phyloP scores from a whole-genome alignment of 1,140 invertebrate genomes.

The Arion vulgaris region DNA sequence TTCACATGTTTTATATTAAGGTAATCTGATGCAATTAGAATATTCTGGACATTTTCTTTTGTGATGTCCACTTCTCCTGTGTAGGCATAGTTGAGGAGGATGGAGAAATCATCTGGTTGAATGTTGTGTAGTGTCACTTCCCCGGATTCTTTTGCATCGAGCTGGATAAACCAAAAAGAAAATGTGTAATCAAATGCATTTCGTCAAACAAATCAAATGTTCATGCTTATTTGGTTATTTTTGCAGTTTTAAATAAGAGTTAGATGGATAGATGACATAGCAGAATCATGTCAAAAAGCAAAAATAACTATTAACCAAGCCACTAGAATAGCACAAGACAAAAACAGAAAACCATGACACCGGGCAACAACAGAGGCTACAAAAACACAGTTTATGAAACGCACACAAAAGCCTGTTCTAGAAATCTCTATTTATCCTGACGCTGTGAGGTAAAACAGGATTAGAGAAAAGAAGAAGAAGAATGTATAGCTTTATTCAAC shows the following conservation, averaged over 20 bases:
- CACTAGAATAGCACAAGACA: too few relatives aligned
- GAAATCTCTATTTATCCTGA: too few relatives aligned
- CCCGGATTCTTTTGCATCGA: slow-evolving; percentile 12
- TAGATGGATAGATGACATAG: too few relatives aligned
- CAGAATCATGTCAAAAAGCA: too few relatives aligned
- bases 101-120: background rate
- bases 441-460: too few relatives aligned
- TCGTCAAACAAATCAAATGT: background rate
- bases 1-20: slow-evolving; percentile 20
- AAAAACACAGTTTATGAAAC: too few relatives aligned
- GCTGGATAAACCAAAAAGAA: slow-evolving; percentile 19
- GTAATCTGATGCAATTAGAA: slow-evolving; percentile 28
- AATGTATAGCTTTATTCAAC: background rate
- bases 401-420: too few relatives aligned
- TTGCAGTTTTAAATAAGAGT: too few relatives aligned
- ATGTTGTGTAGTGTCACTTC: slow-evolving; percentile 25
- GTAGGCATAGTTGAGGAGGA: slow-evolving; percentile 32
- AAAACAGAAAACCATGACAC: too few relatives aligned
- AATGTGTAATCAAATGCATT: background rate
- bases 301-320: too few relatives aligned
- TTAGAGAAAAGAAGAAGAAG: too few relatives aligned
- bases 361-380: too few relatives aligned
- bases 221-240: background rate
- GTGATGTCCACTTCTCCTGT: slow-evolving; percentile 20
- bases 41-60: slow-evolving; percentile 21